These are phyloP conservation scores for Stenodema calcarata DNA, from an alignment of 2,888 invertebrate species.

Conservation along the genomic window DNA sequence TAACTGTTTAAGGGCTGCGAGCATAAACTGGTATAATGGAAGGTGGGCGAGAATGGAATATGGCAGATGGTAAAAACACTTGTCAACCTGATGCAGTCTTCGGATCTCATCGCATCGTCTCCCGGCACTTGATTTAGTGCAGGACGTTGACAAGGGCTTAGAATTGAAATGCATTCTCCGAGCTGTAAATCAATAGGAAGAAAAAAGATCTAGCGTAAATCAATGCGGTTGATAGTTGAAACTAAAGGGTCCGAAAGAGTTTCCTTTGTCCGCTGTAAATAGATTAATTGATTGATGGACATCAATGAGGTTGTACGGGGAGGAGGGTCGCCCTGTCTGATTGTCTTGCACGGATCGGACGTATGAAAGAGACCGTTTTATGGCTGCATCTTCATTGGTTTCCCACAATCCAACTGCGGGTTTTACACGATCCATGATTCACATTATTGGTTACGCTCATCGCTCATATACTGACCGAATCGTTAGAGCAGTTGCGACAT, in stretches of 20 bases:
- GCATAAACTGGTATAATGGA: neutral
- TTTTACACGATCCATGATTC: too few species aligned
- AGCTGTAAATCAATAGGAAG: constrained; percentile 7
- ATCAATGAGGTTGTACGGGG: neutral
- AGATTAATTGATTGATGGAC: neutral
- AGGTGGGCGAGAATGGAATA: constrained; percentile 6
- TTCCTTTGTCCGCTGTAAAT: neutral
- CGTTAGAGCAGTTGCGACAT: too few species aligned
- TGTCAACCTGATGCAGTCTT: constrained; percentile 1
- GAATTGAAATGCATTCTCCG: neutral
- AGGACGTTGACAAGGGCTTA: constrained; percentile 7
- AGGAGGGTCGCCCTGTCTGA: neutral
- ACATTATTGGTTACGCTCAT: too few species aligned
- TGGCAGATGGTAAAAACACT: constrained; percentile 20
- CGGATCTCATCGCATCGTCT: neutral
- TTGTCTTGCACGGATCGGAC: neutral
- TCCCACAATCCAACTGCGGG: too few species aligned
- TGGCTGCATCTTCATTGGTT: neutral
- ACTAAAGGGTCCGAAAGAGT: neutral
- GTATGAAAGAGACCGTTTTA: neutral
- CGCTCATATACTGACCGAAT: too few species aligned
- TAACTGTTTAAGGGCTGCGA: constrained; percentile 6
- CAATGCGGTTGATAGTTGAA: neutral
- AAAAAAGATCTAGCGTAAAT: constrained; percentile 1
- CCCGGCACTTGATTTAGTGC: constrained; percentile 16